Evolutionary conservation across 2,113 vertebrate species (phyloP).

Genomic region (Heloderma charlesbogerti): DNA sequence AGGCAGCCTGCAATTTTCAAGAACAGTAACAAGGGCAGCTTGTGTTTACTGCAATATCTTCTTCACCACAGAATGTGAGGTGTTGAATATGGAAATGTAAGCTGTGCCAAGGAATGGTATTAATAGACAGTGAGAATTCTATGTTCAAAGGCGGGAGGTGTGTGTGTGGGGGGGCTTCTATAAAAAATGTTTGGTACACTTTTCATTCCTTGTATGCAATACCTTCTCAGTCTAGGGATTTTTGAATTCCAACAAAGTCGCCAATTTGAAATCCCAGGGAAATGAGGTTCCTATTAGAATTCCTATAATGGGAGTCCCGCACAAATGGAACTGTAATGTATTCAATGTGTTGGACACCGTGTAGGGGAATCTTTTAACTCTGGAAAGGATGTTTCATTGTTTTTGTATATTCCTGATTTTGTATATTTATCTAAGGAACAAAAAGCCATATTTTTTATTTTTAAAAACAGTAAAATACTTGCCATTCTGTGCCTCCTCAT

Average conservation of each 20-base stretch:
- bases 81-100: slow-evolving; percentile 42
- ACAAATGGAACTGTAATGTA: background rate
- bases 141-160: background rate
- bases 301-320: background rate
- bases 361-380: background rate
- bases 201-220: slow-evolving; percentile 27
- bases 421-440: background rate
- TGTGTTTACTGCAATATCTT: slow-evolving; percentile 40
- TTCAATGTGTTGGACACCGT: background rate
- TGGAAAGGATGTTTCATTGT: background rate
- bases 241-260: background rate
- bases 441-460: background rate
- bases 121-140: slow-evolving; percentile 43
- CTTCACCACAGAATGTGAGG: slow-evolving; percentile 35
- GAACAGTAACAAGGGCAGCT: slow-evolving; percentile 52
- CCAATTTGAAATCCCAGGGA: slow-evolving; percentile 10
- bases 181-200: background rate
- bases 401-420: background rate
- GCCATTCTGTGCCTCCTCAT: background rate
- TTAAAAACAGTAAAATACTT: background rate
- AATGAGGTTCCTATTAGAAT: background rate
- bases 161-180: background rate
- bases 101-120: slow-evolving; percentile 37
- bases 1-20: slow-evolving; percentile 58
- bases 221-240: background rate